phyloP scores from a whole-genome alignment of 1,140 invertebrate species.

The Plutomurus gul region DNA sequence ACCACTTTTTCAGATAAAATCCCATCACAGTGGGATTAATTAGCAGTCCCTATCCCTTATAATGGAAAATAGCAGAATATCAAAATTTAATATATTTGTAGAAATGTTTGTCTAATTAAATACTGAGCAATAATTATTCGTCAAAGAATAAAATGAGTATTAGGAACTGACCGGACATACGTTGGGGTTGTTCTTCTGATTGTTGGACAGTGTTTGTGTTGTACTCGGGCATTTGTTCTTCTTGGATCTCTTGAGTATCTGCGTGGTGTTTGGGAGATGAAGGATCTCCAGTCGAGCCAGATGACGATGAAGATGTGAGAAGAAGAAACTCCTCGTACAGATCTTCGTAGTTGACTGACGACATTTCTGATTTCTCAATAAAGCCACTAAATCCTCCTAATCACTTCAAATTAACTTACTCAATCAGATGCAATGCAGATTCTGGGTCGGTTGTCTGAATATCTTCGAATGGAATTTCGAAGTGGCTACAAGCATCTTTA shows the following conservation, averaged over 20 bases:
- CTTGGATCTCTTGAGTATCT: background rate
- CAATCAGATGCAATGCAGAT: conserved; percentile 29
- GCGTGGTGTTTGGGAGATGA: background rate
- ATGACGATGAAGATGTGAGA: conserved; percentile 36
- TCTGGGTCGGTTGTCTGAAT: no score
- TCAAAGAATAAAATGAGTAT: background rate
- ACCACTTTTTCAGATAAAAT: no score
- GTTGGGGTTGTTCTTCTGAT: background rate
- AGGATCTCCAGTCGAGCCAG: background rate
- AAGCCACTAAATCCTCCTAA: no score
- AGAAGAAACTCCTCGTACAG: conserved; percentile 48
- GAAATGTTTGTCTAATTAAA: no score
- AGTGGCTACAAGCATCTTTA: no score
- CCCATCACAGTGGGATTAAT: no score
- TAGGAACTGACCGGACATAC: background rate
- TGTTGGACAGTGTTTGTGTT: background rate
- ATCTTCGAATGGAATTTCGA: no score
- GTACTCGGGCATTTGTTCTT: background rate
- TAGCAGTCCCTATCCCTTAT: no score
- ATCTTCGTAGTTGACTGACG: conserved; percentile 46
- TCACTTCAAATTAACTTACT: conserved; percentile 5
- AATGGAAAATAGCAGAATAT: no score
- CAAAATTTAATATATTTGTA: no score
- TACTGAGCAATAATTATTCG: background rate
- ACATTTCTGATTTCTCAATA: background rate